A percentile compares a stretch with the other conserved stretches of the same genome.
These are phyloP conservation scores for Pygoscelis adeliae DNA, from an alignment of 2,113 vertebrate species.

Conservation along the genomic window DNA sequence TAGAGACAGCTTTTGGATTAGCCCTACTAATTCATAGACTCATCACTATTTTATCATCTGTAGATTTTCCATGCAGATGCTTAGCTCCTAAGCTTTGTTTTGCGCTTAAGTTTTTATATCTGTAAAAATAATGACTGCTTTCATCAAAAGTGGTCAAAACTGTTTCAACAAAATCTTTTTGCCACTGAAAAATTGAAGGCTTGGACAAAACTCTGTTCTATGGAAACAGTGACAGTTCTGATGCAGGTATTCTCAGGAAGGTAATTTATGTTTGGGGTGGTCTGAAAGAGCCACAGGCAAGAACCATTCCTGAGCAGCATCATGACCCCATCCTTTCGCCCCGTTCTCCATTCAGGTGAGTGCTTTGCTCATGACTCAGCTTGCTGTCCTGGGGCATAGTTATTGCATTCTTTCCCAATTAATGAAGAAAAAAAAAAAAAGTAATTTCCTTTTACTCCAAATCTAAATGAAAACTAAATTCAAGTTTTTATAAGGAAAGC, in stretches of 20 bases:
- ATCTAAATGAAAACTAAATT: neutral
- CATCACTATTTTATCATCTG: neutral
- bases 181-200: neutral
- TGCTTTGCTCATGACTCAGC: neutral
- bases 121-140: neutral
- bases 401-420: neutral
- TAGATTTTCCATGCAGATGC: neutral
- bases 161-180: neutral
- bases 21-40: neutral
- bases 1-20: neutral
- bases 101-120: neutral
- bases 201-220: neutral
- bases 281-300: neutral
- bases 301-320: neutral
- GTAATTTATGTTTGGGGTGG: neutral
- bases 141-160: neutral
- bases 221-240: neutral
- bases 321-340: fast-evolving
- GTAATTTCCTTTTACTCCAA: neutral
- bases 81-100: neutral
- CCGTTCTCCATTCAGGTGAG: neutral
- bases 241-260: neutral
- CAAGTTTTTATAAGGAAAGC: neutral
- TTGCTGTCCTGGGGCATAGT: neutral
- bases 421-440: neutral